Conservation (phyloP, 2,797 vertebrate species). For the Amniataba percoides region DNA sequence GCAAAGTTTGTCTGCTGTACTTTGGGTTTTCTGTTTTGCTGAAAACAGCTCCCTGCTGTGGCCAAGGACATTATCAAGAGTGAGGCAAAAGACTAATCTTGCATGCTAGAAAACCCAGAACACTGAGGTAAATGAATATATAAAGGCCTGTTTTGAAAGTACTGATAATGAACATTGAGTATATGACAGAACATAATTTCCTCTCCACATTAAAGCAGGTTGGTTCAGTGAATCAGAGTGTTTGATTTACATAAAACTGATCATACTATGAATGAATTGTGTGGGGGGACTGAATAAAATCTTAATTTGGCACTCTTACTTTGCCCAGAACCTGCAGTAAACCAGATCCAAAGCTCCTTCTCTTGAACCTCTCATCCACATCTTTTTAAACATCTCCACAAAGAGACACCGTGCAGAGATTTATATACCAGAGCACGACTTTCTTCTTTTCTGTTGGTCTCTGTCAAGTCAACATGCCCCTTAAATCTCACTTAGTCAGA, state of each 20-base stretch:
- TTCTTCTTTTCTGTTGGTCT: background rate
- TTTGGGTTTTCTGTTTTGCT: background rate
- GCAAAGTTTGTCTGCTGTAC: background rate
- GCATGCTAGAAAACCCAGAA: background rate
- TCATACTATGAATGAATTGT: background rate
- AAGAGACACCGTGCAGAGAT: too few relatives aligned
- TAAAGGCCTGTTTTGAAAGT: background rate
- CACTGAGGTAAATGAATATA: background rate
- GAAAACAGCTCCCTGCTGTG: background rate
- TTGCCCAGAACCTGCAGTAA: background rate
- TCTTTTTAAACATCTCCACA: background rate
- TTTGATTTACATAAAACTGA: conserved; percentile 17
- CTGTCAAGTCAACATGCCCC: background rate
- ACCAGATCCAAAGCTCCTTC: background rate
- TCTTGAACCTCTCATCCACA: background rate
- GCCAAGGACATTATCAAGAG: background rate
- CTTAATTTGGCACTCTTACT: background rate
- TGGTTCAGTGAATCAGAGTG: background rate
- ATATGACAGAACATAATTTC: too few relatives aligned
- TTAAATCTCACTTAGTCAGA: background rate
- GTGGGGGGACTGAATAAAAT: background rate
- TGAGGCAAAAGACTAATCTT: background rate
- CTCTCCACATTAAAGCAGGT: too few relatives aligned
- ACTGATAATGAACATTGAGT: too few relatives aligned
- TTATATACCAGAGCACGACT: background rate